phyloP scores from a whole-genome alignment of 2,113 vertebrate genomes.

The Oryzias curvinotus region DNA sequence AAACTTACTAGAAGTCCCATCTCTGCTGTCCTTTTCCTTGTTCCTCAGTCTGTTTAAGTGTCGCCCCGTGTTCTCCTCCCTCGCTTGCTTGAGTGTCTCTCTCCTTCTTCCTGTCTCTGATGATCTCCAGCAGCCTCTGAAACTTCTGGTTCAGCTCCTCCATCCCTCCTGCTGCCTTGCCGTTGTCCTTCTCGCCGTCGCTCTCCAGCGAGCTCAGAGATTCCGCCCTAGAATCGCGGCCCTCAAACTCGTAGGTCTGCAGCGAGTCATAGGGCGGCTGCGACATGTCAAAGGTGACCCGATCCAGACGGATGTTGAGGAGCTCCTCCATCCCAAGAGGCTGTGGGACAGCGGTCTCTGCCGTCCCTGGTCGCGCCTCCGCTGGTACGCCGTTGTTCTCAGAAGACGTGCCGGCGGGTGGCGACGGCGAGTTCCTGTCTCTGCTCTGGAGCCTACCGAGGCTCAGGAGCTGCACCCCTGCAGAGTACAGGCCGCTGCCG shows the following conservation, averaged over 20 bases:
- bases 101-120: slow-evolving; percentile 67
- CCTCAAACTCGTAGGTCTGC: slow-evolving; percentile 88
- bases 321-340: slow-evolving; percentile 81
- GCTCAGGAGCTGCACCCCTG: slow-evolving; percentile 50
- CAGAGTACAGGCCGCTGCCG: slow-evolving; percentile 42
- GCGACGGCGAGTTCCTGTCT: slow-evolving; percentile 49
- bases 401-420: slow-evolving; percentile 46
- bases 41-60: slow-evolving; percentile 33
- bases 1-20: slow-evolving; percentile 64
- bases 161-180: slow-evolving; percentile 51
- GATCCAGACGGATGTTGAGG: slow-evolving; percentile 81
- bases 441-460: slow-evolving; percentile 57
- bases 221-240: slow-evolving; percentile 81
- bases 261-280: slow-evolving; percentile 90
- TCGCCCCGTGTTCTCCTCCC: slow-evolving; percentile 15
- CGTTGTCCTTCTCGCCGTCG: slow-evolving; percentile 59
- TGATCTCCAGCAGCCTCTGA: slow-evolving; percentile 83
- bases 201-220: slow-evolving; percentile 88
- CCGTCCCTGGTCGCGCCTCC: slow-evolving; percentile 9
- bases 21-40: slow-evolving; percentile 38
- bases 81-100: not conserved
- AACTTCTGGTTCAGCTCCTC: slow-evolving; percentile 87
- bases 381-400: slow-evolving; percentile 37
- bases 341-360: slow-evolving; percentile 36
- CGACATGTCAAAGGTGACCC: slow-evolving; percentile 84